Evolutionary conservation across 2,888 invertebrate species (phyloP).

Genomic region (Acrobasis repandana): DNA sequence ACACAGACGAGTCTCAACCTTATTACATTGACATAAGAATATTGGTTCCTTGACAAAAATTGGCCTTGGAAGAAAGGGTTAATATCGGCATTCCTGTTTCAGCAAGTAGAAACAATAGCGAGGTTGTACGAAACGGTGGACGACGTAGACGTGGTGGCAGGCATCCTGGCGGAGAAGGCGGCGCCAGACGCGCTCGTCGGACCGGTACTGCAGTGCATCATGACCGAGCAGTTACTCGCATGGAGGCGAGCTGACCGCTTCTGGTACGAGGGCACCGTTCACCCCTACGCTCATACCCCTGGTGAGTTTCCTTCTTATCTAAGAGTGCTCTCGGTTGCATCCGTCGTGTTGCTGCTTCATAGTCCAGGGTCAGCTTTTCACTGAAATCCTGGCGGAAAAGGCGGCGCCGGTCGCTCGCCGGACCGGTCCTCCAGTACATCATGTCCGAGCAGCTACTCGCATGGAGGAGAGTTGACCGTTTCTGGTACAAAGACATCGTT

Average conservation of each 20-base stretch:
- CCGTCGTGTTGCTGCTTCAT: no score
- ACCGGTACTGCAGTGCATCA: slow-evolving; percentile 93
- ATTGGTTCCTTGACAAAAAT: no score
- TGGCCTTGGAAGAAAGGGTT: no score
- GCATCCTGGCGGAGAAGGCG: slow-evolving; percentile 91
- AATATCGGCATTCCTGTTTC: slow-evolving; percentile 9
- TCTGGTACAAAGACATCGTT: slow-evolving; percentile 82
- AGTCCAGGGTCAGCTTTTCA: no score
- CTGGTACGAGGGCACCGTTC: slow-evolving; percentile 78
- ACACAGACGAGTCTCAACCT: no score
- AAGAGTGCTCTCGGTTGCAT: background rate
- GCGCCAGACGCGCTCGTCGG: slow-evolving; percentile 91
- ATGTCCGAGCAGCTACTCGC: slow-evolving; percentile 92
- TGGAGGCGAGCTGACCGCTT: slow-evolving; percentile 91
- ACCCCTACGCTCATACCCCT: slow-evolving; percentile 39
- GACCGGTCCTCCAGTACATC: slow-evolving; percentile 81
- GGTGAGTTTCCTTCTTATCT: slow-evolving; percentile 37
- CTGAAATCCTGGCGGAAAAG: no score
- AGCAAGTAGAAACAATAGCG: slow-evolving; percentile 48
- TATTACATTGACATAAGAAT: no score
- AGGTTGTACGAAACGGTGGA: slow-evolving; percentile 81
- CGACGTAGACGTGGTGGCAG: slow-evolving; percentile 95
- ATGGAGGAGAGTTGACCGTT: slow-evolving; percentile 90
- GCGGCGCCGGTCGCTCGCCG: no score
- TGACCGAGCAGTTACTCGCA: slow-evolving; percentile 91